Evolutionary conservation across 2,888 invertebrate species (phyloP).

Genomic region (Apamea monoglypha): DNA sequence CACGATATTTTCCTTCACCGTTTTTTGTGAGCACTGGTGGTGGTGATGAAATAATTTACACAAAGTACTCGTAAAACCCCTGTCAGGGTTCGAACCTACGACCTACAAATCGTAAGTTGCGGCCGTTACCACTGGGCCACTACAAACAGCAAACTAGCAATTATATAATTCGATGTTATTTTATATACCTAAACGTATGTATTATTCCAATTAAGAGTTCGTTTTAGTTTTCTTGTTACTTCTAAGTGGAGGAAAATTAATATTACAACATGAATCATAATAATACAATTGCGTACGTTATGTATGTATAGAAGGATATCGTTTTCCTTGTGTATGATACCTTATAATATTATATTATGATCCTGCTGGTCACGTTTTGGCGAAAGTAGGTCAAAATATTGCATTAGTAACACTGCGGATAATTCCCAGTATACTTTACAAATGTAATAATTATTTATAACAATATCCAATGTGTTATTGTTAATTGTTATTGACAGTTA

Average conservation of each 20-base stretch:
- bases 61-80: too few relatives aligned
- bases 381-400: conserved; percentile 52
- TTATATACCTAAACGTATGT: neutral
- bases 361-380: conserved; percentile 42
- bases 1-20: neutral
- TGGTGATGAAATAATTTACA: too few relatives aligned
- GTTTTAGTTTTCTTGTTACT: neutral
- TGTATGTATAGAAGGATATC: conserved; percentile 24
- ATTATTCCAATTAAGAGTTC: neutral
- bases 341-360: conserved; percentile 47
- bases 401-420: conserved; percentile 36
- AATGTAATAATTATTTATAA: conserved; percentile 7
- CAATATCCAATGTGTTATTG: neutral
- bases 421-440: conserved; percentile 27
- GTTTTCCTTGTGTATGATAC: conserved; percentile 45
- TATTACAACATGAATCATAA: conserved; percentile 31
- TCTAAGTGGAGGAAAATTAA: conserved; percentile 22
- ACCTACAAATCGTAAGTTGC: neutral
- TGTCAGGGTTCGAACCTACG: too few relatives aligned
- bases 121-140: neutral
- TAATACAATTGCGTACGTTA: conserved; percentile 23
- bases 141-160: neutral
- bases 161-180: neutral
- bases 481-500: neutral
- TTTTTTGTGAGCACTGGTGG: neutral